A percentile compares a stretch with the other conserved stretches of the same genome.
Conservation (phyloP, 2,888 invertebrate genomes). For the Andrena haemorrhoa region DNA sequence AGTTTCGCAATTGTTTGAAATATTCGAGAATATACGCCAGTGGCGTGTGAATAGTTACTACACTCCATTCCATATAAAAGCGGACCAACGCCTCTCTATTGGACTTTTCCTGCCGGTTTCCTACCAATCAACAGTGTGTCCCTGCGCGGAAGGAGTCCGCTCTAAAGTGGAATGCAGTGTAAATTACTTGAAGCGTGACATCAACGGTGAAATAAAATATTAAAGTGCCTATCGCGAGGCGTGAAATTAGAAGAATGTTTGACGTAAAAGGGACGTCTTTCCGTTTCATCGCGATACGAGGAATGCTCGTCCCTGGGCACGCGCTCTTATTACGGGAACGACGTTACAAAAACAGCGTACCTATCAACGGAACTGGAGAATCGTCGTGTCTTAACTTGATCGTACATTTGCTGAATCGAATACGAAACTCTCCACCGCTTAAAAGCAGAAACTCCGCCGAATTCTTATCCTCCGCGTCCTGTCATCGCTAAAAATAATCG, state of each 20-base stretch:
- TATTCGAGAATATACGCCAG: too few species aligned
- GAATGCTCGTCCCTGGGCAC: slow-evolving; percentile 7
- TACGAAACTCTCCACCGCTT: background rate
- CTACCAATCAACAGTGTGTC: too few species aligned
- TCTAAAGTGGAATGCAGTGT: background rate
- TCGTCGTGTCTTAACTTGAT: slow-evolving; percentile 9
- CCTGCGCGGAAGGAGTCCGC: too few species aligned
- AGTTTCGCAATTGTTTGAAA: background rate
- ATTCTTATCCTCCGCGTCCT: too few species aligned
- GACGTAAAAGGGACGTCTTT: slow-evolving; percentile 16
- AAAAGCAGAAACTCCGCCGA: slow-evolving; percentile 7
- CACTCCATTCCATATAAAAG: too few species aligned
- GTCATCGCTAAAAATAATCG: too few species aligned
- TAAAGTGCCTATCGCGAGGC: background rate
- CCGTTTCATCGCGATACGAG: background rate
- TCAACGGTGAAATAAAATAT: background rate
- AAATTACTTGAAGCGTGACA: background rate
- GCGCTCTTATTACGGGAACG: slow-evolving; percentile 38
- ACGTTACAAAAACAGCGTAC: slow-evolving; percentile 36
- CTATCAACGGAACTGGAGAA: slow-evolving; percentile 36
- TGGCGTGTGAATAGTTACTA: too few species aligned
- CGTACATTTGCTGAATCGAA: slow-evolving; percentile 14
- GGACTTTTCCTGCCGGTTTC: too few species aligned
- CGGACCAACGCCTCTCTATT: too few species aligned
- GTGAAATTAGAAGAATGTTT: slow-evolving; percentile 10